Percentiles rank a stretch among this genome's conserved stretches.
Evolutionary conservation across 2,888 invertebrate genomes (phyloP).

Genomic region (Lepidocyrtinus sp.): DNA sequence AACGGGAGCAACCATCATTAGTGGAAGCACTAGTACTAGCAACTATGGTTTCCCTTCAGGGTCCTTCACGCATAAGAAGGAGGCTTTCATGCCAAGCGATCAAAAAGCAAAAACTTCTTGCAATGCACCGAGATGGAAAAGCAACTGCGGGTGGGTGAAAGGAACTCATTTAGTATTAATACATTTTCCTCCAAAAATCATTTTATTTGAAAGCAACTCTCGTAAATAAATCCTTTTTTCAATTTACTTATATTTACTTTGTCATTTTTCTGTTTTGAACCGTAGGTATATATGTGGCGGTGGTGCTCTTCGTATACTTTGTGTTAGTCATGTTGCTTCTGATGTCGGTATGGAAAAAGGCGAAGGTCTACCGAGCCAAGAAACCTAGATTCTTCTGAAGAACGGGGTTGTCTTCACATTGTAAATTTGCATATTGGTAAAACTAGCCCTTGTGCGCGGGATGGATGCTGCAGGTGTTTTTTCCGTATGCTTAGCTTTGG

Average conservation of each 20-base stretch:
- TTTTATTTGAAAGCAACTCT: neutral
- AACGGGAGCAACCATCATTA: slow-evolving; percentile 5
- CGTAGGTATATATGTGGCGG: slow-evolving; percentile 56
- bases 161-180: neutral
- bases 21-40: slow-evolving; percentile 8
- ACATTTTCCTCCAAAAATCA: neutral
- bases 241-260: neutral
- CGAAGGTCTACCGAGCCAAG: slow-evolving; percentile 43
- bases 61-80: slow-evolving; percentile 53
- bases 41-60: slow-evolving; percentile 49
- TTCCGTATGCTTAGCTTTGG: slow-evolving; percentile 21
- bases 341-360: slow-evolving; percentile 51
- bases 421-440: slow-evolving; percentile 29
- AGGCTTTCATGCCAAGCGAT: slow-evolving; percentile 58
- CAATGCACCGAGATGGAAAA: slow-evolving; percentile 61
- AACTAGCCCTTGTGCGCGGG: slow-evolving; percentile 18
- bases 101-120: slow-evolving; percentile 59
- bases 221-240: neutral
- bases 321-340: slow-evolving; percentile 50
- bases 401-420: slow-evolving; percentile 37
- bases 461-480: slow-evolving; percentile 17
- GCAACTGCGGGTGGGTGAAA: slow-evolving; percentile 61
- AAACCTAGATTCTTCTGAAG: slow-evolving; percentile 18
- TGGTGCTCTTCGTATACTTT: slow-evolving; percentile 53
- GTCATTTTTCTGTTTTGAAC: neutral